Evolutionary conservation across 2,888 invertebrate genomes (phyloP).

Genomic region (Ceratothoa steindachneri): DNA sequence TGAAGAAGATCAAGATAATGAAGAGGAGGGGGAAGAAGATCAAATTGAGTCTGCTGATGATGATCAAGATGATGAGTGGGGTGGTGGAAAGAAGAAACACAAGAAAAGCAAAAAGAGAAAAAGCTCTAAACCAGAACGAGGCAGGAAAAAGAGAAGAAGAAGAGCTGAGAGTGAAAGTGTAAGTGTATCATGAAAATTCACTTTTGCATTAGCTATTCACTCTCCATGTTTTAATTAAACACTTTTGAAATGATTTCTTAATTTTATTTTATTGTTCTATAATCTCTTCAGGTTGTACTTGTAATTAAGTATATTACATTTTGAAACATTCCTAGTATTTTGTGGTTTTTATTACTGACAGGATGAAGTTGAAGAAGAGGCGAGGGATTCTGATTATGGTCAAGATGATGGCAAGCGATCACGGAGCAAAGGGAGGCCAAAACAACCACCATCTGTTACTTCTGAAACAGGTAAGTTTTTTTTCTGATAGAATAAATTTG

Average conservation of each 20-base stretch:
- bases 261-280: not conserved
- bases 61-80: slow-evolving; percentile 68
- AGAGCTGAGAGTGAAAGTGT: slow-evolving; percentile 79
- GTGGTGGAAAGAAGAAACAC: slow-evolving; percentile 74
- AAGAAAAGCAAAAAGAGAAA: slow-evolving; percentile 87
- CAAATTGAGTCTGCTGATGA: slow-evolving; percentile 55
- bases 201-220: not conserved
- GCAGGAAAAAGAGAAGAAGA: slow-evolving; percentile 89
- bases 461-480: slow-evolving; percentile 18
- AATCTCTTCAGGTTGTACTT: too few relatives aligned
- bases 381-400: slow-evolving; percentile 34
- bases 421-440: slow-evolving; percentile 25
- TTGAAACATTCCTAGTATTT: not conserved
- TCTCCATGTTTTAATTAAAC: not conserved
- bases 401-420: slow-evolving; percentile 26
- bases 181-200: slow-evolving; percentile 17
- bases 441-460: slow-evolving; percentile 29
- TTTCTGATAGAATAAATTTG: not conserved
- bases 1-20: slow-evolving; percentile 50
- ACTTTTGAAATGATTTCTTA: not conserved
- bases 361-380: slow-evolving; percentile 38
- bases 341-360: slow-evolving; percentile 17
- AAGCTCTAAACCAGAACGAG: slow-evolving; percentile 81
- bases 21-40: slow-evolving; percentile 50
- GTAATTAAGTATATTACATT: not conserved